phyloP scores from a whole-genome alignment of 2,888 invertebrate species.

The Onthophagus sagittarius region DNA sequence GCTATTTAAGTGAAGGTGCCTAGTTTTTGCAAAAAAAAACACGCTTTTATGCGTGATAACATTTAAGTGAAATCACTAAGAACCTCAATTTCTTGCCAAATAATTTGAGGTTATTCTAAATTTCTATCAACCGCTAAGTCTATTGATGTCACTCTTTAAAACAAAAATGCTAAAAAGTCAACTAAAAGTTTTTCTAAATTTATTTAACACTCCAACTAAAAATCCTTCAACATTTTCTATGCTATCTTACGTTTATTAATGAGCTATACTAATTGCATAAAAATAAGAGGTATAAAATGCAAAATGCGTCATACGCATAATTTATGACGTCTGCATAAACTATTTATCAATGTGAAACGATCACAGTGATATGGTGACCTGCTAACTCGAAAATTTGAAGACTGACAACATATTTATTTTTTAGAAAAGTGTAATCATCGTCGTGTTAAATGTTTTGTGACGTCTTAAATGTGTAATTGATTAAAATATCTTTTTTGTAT shows the following conservation, averaged over 20 bases:
- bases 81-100: not conserved
- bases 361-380: not conserved
- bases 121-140: no score
- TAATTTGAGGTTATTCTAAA: no score
- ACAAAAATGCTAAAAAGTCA: no score
- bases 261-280: not conserved
- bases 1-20: constrained; percentile 6
- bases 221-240: no score
- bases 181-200: no score
- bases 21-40: constrained; percentile 1
- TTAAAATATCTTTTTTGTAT: not conserved
- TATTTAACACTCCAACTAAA: no score
- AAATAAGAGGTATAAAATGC: not conserved
- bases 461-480: not conserved
- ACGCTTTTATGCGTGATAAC: not conserved
- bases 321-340: no score
- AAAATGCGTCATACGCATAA: no score
- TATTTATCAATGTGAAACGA: not conserved
- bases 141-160: no score
- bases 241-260: no score
- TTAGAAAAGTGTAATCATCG: not conserved
- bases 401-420: not conserved
- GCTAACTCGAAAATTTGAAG: not conserved
- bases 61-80: not conserved
- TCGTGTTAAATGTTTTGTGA: not conserved